These are phyloP conservation scores for Hypena proboscidalis DNA, from an alignment of 2,888 invertebrate genomes.

Conservation along the genomic window DNA sequence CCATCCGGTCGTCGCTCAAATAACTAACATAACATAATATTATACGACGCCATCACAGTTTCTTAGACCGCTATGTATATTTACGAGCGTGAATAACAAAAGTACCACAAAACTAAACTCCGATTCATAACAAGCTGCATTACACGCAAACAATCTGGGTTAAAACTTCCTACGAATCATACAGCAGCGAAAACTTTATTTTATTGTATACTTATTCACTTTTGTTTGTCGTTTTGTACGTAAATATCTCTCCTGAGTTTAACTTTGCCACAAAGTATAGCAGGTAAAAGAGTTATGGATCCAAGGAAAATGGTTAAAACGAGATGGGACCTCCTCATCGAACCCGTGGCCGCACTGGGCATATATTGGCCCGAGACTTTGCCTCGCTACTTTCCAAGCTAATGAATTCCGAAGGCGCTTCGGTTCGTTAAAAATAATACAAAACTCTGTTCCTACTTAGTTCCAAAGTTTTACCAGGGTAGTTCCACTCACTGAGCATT, in stretches of 20 bases:
- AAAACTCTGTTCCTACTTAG: constrained; percentile 71
- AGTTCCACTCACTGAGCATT: constrained; percentile 79
- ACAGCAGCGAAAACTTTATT: constrained; percentile 16
- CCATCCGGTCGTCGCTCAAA: too few relatives aligned
- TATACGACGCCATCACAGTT: too few relatives aligned
- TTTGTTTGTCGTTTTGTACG: constrained; percentile 18
- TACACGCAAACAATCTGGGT: constrained; percentile 18
- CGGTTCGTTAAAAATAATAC: constrained; percentile 78
- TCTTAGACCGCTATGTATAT: too few relatives aligned
- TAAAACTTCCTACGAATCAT: constrained; percentile 22
- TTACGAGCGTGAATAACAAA: too few relatives aligned
- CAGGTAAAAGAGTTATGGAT: constrained; percentile 10
- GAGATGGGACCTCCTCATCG: constrained; percentile 13
- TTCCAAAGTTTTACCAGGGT: constrained; percentile 68
- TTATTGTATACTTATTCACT: constrained; percentile 23
- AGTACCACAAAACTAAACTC: too few relatives aligned
- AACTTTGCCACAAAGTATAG: constrained; percentile 17
- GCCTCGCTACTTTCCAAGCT: constrained; percentile 64
- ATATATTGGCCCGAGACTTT: constrained; percentile 64
- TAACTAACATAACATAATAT: too few relatives aligned
- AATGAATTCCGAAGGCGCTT: constrained; percentile 79
- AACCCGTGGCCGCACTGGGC: constrained; percentile 25
- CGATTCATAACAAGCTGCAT: too few relatives aligned
- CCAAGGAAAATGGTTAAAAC: constrained; percentile 20
- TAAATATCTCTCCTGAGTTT: constrained; percentile 18